These are phyloP conservation scores for Apogon hyalosoma DNA, from an alignment of 2,797 vertebrate genomes.

Conservation along the genomic window DNA sequence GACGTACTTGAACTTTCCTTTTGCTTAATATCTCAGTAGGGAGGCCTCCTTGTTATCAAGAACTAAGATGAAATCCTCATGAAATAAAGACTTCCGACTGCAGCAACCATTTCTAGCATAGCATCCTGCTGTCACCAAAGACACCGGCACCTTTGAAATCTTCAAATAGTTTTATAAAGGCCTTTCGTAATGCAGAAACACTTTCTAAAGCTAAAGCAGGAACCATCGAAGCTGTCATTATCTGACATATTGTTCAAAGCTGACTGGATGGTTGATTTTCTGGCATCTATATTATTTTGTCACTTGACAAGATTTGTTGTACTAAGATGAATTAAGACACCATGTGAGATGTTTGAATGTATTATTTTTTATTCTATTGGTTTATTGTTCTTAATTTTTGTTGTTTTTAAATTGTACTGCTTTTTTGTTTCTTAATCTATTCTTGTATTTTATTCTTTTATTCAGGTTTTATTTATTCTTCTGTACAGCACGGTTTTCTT, in stretches of 20 bases:
- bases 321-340: too few relatives aligned
- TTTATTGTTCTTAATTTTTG: too few relatives aligned
- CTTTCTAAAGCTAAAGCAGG: not conserved
- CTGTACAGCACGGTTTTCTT: too few relatives aligned
- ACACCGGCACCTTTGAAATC: slow-evolving; percentile 5
- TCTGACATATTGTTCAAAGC: not conserved
- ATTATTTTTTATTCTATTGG: too few relatives aligned
- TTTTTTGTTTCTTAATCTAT: too few relatives aligned
- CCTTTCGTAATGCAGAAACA: slow-evolving; percentile 11
- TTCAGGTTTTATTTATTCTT: too few relatives aligned
- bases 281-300: too few relatives aligned
- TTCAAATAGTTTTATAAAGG: slow-evolving; percentile 8
- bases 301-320: too few relatives aligned
- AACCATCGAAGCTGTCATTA: not conserved
- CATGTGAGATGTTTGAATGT: too few relatives aligned
- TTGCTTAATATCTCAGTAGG: not conserved
- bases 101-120: not conserved
- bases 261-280: too few relatives aligned
- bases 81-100: slow-evolving; percentile 1
- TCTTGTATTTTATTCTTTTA: too few relatives aligned
- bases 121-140: slow-evolving; percentile 11
- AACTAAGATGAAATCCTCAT: slow-evolving; percentile 2
- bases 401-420: too few relatives aligned
- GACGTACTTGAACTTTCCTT: not conserved
- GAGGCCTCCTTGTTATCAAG: not conserved